Conservation (phyloP, 1,140 invertebrate species). For the Heliconius nattereri region DNA sequence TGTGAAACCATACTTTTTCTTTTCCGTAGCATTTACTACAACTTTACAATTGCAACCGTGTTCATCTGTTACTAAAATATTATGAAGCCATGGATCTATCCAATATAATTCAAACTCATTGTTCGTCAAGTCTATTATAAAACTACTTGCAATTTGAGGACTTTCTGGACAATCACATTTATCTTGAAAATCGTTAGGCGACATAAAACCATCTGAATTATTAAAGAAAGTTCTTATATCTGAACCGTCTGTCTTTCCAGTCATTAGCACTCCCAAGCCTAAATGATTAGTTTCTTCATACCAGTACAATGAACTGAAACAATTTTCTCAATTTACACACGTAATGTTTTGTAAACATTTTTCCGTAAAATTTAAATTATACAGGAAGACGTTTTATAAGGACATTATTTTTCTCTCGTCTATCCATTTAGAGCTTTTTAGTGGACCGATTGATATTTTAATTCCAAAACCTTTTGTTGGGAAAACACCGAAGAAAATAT, state of each 20-base stretch:
- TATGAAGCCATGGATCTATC: constrained; percentile 82
- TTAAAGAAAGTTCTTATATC: constrained; percentile 84
- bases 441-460: no score
- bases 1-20: constrained; percentile 78
- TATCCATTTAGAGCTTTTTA: no score
- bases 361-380: no score
- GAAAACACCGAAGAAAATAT: no score
- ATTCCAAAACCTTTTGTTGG: no score
- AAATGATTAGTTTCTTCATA: constrained; percentile 83
- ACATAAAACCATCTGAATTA: constrained; percentile 54
- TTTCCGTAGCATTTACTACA: constrained; percentile 80
- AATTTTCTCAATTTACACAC: constrained; percentile 11
- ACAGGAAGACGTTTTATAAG: no score
- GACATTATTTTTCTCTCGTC: no score
- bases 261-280: constrained; percentile 83
- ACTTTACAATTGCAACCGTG: constrained; percentile 85
- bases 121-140: constrained; percentile 85
- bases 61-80: constrained; percentile 85
- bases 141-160: constrained; percentile 82
- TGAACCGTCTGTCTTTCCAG: constrained; percentile 82
- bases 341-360: no score
- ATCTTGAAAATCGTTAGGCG: constrained; percentile 38
- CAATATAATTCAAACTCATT: constrained; percentile 84
- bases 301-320: constrained; percentile 87
- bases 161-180: constrained; percentile 83